Base-by-base conservation (phyloP, 2,113 vertebrate species). In the Hydrochoerus hydrochaeris region DNA sequence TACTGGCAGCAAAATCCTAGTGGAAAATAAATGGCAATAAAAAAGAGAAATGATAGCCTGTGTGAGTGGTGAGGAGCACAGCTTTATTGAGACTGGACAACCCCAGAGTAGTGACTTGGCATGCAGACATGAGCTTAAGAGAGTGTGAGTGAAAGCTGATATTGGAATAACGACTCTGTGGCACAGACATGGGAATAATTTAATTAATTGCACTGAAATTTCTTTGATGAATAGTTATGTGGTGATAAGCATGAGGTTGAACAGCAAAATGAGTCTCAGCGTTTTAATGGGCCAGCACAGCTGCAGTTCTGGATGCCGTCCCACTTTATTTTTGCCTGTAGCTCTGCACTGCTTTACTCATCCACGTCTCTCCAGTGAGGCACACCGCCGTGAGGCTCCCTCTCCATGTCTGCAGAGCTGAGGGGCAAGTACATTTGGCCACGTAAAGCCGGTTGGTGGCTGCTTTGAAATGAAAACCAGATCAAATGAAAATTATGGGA, bases 11-110 rank as follows among this genome's bases (percentile, higher is more conserved):
- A 99, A 99, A 99, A 99, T 99, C 99, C 99, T 99, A 98, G 99
- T 99, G 99, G 99, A 99, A 99, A 99, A 99, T 99, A 99, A 99
- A 99, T 99, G 99, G 99, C 99, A 99, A 99, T 99, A 99, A 99
- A 99, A 99, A 99, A 99, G 99, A 99, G 99, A 99, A 99, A 99
- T 99, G 99, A 99, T 99, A 98, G 98, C 98, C 98, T 98, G 95
- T 98, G 98, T 98, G 99, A 99, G 99, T 98, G 98, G 98, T 98
- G 99, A 99, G 98, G 98, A 99, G 99, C 99, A 98, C 97, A 98
- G 98, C 98, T 99, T 99, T 99, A 99, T 99, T 99, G 99, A 99
- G 98, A 98, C 99, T 96, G 99, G 98, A 99, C 99, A 98, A 97
- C 99, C 98, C 98, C 86, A 97, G 99, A 99, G 99, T 99, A 99